A percentile compares a stretch with the other conserved stretches of the same genome.
Evolutionary conservation across 2,888 invertebrate species (phyloP).

Genomic region (Seira musarum): DNA sequence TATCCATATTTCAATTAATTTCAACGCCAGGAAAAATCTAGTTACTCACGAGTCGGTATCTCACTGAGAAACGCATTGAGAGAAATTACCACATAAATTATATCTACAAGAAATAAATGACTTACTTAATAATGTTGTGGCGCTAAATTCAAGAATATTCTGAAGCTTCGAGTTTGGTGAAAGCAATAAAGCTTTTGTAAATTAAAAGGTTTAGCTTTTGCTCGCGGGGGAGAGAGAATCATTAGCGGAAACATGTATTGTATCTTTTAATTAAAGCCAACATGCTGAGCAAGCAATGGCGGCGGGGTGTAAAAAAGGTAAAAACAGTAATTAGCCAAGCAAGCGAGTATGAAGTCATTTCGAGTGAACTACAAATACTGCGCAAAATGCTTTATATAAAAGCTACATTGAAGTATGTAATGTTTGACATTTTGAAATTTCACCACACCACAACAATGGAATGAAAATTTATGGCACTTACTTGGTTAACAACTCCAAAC

Average conservation of each 20-base stretch:
- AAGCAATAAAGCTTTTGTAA: too few species aligned
- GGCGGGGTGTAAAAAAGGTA: neutral
- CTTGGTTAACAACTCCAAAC: constrained; percentile 72
- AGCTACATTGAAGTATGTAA: neutral
- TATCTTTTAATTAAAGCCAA: constrained; percentile 1
- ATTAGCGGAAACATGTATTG: too few species aligned
- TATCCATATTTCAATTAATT: constrained; percentile 2
- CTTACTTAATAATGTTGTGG: too few species aligned
- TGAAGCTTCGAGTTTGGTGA: too few species aligned
- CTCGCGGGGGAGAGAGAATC: too few species aligned
- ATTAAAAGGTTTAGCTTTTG: too few species aligned
- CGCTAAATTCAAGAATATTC: too few species aligned
- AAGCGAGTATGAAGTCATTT: too few species aligned
- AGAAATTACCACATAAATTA: neutral
- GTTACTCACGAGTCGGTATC: neutral
- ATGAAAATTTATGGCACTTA: constrained; percentile 29
- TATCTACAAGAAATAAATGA: too few species aligned
- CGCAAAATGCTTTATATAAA: neutral
- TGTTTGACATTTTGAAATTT: constrained; percentile 5
- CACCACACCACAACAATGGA: neutral
- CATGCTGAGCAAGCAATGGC: neutral
- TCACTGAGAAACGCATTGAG: neutral
- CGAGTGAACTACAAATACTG: too few species aligned
- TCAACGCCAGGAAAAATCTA: neutral
- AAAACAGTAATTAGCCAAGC: neutral